Base-by-base conservation (phyloP, 2,797 vertebrate species). In the Harpagifer antarcticus region DNA sequence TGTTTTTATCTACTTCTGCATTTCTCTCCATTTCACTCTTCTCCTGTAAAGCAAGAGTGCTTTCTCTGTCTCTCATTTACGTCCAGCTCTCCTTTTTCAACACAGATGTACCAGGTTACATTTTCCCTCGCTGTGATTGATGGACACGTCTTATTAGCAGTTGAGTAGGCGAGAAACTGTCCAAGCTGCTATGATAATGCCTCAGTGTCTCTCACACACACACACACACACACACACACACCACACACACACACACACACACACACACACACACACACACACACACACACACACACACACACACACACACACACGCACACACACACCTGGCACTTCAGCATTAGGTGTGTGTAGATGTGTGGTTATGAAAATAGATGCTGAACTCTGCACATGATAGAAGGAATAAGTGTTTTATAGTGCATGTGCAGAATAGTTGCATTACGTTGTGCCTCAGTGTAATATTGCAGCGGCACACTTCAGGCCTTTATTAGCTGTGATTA, bases 141-240 rank as follows among this genome's bases (percentile, higher is more conserved):
- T 91, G 88, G 85, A 90, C 88, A 75, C 75, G 75, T 83, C 88
- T 83, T 79, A 90, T 91, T 90, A 91, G 64, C 84, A 69, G 84
- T 71, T 74, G 72, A 19, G 87, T 92, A 72, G 89, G 91, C 12
- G 80, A 86, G 85, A 74, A 80, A 61, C 76, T 85, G 68, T 83
- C 71, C 78, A 72, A 56, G 71, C 67, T 3, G 17, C 73, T 74
- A 68, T 68, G 75, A 68, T 80, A 77, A 82, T 79, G 23, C 23
- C 23, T 27, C 23, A 27, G 23, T 27, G 23, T n/a, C n/a, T n/a
- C n/a, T n/a, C n/a, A 2, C 33, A 20, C 31, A 33, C 31, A 33
- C 31, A 4, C 31, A 33, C 31, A 33, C 31, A 33, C 31, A 33
- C 31, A 33, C 31, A 33, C 31, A 33, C 31, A 33, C 31, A 6